phyloP scores from a whole-genome alignment of 2,888 invertebrate species.

The Drosophila affinis region DNA sequence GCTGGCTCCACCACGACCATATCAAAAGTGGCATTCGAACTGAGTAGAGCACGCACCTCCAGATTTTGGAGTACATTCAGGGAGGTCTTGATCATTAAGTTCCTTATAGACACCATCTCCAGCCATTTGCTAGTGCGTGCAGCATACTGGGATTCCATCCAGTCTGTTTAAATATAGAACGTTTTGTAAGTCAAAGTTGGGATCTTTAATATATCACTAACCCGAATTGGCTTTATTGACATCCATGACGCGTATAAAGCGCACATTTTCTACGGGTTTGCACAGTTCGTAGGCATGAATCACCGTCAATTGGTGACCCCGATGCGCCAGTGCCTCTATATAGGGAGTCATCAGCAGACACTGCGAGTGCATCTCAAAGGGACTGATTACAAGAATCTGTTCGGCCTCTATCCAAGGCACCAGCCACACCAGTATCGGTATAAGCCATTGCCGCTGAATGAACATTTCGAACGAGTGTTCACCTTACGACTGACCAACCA shows the following conservation, averaged over 20 bases:
- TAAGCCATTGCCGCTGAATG: conserved; percentile 15
- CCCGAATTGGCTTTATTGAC: conserved; percentile 13
- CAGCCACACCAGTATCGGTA: conserved; percentile 9
- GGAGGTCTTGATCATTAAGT: conserved; percentile 10
- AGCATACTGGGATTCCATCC: neutral
- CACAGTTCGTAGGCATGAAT: conserved; percentile 73
- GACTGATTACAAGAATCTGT: conserved; percentile 61
- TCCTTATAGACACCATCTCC: conserved; percentile 19
- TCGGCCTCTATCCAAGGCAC: conserved; percentile 23
- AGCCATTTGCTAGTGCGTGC: conserved; percentile 6
- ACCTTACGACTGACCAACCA: conserved; percentile 4
- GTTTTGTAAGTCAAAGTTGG: neutral
- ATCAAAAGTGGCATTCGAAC: conserved; percentile 80
- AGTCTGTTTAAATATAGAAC: neutral
- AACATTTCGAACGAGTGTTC: conserved; percentile 21
- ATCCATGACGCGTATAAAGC: conserved; percentile 44
- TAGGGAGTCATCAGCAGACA: conserved; percentile 74
- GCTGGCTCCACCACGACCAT: conserved; percentile 79
- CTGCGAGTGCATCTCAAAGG: conserved; percentile 65
- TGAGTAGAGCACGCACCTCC: conserved; percentile 61
- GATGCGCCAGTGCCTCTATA: conserved; percentile 72
- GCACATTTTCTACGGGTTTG: conserved; percentile 5
- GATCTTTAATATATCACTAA: conserved; percentile 8
- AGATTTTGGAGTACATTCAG: conserved; percentile 51
- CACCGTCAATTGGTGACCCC: conserved; percentile 82